These are phyloP conservation scores for Sitta carolinensis DNA, from an alignment of 2,797 vertebrate genomes.

Conservation along the genomic window DNA sequence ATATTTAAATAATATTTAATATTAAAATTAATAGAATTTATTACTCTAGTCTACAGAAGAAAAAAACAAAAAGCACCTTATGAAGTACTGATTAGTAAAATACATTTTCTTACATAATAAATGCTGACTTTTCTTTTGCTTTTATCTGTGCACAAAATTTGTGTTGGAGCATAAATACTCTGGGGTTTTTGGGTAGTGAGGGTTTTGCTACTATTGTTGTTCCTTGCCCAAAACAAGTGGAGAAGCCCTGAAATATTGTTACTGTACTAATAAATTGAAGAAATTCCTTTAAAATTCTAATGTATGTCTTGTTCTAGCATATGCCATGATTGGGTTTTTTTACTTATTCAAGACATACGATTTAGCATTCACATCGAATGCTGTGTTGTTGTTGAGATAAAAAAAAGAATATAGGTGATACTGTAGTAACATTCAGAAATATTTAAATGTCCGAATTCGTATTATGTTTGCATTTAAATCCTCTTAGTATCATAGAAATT, in stretches of 20 bases:
- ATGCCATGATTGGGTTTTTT: neutral
- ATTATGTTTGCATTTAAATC: neutral
- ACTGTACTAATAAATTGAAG: neutral
- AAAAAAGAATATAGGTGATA: neutral
- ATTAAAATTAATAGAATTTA: neutral
- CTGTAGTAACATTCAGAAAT: neutral
- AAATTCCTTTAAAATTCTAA: neutral
- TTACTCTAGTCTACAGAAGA: neutral
- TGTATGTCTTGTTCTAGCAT: neutral
- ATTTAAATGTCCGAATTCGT: neutral
- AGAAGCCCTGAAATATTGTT: neutral
- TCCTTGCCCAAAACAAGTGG: neutral
- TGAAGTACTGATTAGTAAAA: neutral
- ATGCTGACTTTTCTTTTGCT: neutral
- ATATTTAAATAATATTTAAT: too few relatives aligned
- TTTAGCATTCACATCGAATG: neutral
- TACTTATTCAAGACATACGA: neutral
- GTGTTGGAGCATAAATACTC: neutral
- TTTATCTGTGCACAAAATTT: neutral
- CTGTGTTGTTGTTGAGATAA: neutral
- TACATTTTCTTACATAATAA: neutral
- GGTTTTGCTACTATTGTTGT: neutral
- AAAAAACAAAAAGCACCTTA: neutral
- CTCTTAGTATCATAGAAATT: neutral
- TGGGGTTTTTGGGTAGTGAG: accelerated